Evolutionary conservation across 2,113 vertebrate genomes (phyloP), one percentile per base, ranked within the genome.

Genomic region (Lampris incognitus): DNA sequence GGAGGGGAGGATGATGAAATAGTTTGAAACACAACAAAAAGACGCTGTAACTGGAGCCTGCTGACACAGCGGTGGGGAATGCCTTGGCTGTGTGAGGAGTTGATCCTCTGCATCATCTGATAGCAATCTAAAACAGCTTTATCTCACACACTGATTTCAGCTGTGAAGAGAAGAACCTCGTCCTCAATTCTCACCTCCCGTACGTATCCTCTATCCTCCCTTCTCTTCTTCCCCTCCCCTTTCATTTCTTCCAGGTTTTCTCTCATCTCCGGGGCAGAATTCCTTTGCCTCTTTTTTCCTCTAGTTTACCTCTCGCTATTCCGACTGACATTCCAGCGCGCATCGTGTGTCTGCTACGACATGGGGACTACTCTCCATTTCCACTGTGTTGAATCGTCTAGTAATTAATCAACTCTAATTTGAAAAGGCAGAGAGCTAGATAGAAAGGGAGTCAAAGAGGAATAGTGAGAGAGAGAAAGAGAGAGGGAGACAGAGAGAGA

Each of bases 11-110:
- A 92, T 95, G 94, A 95, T 94, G 94, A 94, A 95, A 95, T 91
- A 81, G 89, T 94, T 92, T 89, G 93, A 95, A 95, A 95, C 82
- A 81, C 89, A 82, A 92, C 91, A 92, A 88, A 90, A 92, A 94
- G 89, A 86, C 70, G 85, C 83, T 85, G 90, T 87, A 88, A 91
- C 89, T 58, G 24, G 82, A 91, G 87, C 84, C 81, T 90, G 94
- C 93, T 95, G 93, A 94, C 88, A 86, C 87, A 93, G 93, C 93
- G 88, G 70, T 62, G 80, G 83, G 85, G 85, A 80, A 88, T 85
- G 87, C 85, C 85, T 76, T 83, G 76, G 79, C 64, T 69, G 82
- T 86, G 86, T 81, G 83, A 89, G 76, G 74, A 91, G 87, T 91
- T 90, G 85, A 92, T 91, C 87, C 85, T 88, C 86, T 82, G 79